phyloP scores from a whole-genome alignment of 2,888 invertebrate genomes.

The Lumbricus terrestris region DNA sequence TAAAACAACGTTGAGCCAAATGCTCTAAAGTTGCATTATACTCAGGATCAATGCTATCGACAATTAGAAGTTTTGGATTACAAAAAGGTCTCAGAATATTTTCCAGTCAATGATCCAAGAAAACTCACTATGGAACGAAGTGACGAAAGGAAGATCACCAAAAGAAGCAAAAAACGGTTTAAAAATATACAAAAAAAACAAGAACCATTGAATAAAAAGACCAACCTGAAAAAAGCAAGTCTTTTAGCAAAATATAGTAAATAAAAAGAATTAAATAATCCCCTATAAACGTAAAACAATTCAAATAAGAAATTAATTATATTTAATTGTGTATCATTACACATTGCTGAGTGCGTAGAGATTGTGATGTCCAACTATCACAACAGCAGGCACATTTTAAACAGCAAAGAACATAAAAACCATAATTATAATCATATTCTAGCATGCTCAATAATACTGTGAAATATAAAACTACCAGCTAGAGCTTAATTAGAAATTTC shows the following conservation, averaged over 20 bases:
- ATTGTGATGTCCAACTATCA: not conserved
- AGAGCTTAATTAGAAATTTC: not conserved
- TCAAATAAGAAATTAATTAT: not conserved
- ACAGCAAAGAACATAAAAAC: not conserved
- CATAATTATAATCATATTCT: not conserved
- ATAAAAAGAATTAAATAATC: no score
- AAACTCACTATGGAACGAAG: not conserved
- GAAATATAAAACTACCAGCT: not conserved
- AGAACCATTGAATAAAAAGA: not conserved
- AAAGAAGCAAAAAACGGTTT: not conserved
- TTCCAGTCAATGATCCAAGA: not conserved
- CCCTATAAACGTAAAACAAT: not conserved
- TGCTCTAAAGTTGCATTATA: not conserved
- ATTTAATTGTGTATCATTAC: not conserved
- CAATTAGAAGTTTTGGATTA: not conserved
- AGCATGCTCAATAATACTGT: not conserved
- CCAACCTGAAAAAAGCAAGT: not conserved
- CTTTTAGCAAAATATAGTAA: not conserved
- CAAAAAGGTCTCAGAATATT: not conserved
- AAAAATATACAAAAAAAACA: not conserved
- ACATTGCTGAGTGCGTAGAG: not conserved
- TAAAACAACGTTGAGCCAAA: not conserved
- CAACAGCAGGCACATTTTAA: not conserved
- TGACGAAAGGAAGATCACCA: not conserved
- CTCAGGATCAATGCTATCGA: not conserved